Conservation (phyloP, 1,140 invertebrate genomes). For the Gyrodactylus bullatarudis region DNA sequence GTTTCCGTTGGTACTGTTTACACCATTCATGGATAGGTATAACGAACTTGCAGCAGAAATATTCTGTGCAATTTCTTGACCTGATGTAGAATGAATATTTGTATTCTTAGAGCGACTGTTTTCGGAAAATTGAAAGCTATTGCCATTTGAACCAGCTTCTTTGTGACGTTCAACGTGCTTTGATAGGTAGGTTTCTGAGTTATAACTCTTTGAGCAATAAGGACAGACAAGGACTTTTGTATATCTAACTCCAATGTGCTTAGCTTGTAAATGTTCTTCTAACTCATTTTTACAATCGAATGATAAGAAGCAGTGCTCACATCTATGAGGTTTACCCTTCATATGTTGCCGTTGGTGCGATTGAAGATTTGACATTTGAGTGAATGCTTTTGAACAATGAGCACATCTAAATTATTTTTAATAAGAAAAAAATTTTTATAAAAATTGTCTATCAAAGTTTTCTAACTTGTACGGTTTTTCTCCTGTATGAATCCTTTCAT, state of each 20-base stretch:
- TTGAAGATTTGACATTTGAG: slow-evolving; percentile 5
- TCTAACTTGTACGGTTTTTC: slow-evolving; percentile 36
- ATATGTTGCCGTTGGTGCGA: slow-evolving; percentile 4
- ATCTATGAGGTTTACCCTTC: slow-evolving; percentile 1
- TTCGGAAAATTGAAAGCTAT: neutral
- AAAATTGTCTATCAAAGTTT: too few relatives aligned
- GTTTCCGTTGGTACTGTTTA: neutral
- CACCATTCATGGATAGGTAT: neutral
- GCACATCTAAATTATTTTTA: slow-evolving; percentile 2
- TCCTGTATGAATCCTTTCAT: slow-evolving; percentile 67
- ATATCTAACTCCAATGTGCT: neutral
- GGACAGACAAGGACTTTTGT: slow-evolving; percentile 64
- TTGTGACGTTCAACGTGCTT: slow-evolving; percentile 91
- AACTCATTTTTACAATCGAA: slow-evolving; percentile 5
- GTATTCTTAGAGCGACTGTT: too few relatives aligned
- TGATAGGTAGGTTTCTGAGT: slow-evolving; percentile 83
- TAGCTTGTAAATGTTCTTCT: slow-evolving; percentile 1
- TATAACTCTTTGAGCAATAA: slow-evolving; percentile 94
- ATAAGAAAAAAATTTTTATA: neutral
- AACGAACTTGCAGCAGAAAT: too few relatives aligned
- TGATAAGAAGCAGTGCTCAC: slow-evolving; percentile 1
- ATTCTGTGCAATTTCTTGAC: neutral
- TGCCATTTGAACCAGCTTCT: slow-evolving; percentile 11
- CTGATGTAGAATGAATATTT: neutral
- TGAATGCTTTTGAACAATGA: neutral